Percentiles rank a stretch among this genome's conserved stretches.
Evolutionary conservation across 2,888 invertebrate genomes (phyloP).

Genomic region (Spisula solida): DNA sequence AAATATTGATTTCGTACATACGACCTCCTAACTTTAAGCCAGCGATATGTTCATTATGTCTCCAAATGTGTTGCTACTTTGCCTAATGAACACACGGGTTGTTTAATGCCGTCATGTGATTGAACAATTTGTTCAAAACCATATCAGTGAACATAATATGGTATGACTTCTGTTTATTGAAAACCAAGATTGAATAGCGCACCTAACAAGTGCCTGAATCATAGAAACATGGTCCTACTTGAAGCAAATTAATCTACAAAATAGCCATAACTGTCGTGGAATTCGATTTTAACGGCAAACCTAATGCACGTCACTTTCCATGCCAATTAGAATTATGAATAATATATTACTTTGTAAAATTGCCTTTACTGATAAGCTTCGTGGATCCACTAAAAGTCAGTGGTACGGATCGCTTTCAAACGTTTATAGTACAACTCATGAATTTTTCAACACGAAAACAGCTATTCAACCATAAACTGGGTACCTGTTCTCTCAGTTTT

Average conservation of each 20-base stretch:
- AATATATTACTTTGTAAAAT: conserved; percentile 50
- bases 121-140: not conserved
- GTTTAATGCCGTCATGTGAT: too few relatives aligned
- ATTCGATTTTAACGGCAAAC: conserved; percentile 24
- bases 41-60: too few relatives aligned
- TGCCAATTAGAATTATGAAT: conserved; percentile 49
- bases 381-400: conserved; percentile 1
- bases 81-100: too few relatives aligned
- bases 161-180: not conserved
- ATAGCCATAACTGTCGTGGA: conserved; percentile 25
- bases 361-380: conserved; percentile 41
- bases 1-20: too few relatives aligned
- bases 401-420: conserved; percentile 50
- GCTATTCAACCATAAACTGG: conserved; percentile 8
- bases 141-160: not conserved
- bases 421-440: conserved; percentile 34
- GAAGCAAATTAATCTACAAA: not conserved
- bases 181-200: not conserved
- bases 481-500: conserved; percentile 25
- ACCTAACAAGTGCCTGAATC: not conserved
- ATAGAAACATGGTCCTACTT: not conserved
- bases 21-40: too few relatives aligned
- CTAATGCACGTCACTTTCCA: conserved; percentile 34
- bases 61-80: too few relatives aligned
- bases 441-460: conserved; percentile 52